Base-by-base conservation (phyloP, 2,888 invertebrate species). In the Dugesia japonica region DNA sequence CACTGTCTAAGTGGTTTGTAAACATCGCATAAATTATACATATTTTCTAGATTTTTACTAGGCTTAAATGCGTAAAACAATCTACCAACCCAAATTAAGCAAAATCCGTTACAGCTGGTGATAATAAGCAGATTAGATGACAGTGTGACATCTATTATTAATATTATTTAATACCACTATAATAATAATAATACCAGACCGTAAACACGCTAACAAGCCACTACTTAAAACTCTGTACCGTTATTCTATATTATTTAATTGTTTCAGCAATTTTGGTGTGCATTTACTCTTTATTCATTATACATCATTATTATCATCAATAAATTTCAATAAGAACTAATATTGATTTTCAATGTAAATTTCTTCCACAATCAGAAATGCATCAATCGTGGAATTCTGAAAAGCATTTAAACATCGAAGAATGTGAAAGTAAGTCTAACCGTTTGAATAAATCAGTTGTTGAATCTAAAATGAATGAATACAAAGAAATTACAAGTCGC, bases 1-100 rank as follows among this genome's bases (percentile, higher is more conserved):
- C 7, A 31, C 31, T 31, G 31, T 31, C 31, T 31, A 56, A 56
- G 56, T 23, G 56, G n/a, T 56, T 23, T 20, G 56, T 56, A 56
- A 56, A 9, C 56, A 56, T 56, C 56, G 56, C 56, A 56, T 56
- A 56, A 56, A 56, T 56, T 56, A 56, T 56, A 56, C 20, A 56
- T 56, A 56, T 9, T 56, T n/a, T n/a, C 4, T 31, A 13, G 7
- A 13, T 56, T n/a, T 13, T n/a, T 56, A n/a, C 20, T 56, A 1
- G n/a, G 23, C 7, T 7, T n/a, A 7, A 9, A n/a, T n/a, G 56
- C 56, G 17, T 56, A n/a, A n/a, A n/a, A 56, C 56, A 56, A 13
- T 56, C 56, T n/a, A 23, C 56, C 56, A 56, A 23, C 56, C 56
- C 56, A 56, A 56, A 20, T 56, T 56, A n/a, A 20, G 4, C 1